Conservation (phyloP, 2,797 vertebrate genomes). For the Sebastes hubbsi region DNA sequence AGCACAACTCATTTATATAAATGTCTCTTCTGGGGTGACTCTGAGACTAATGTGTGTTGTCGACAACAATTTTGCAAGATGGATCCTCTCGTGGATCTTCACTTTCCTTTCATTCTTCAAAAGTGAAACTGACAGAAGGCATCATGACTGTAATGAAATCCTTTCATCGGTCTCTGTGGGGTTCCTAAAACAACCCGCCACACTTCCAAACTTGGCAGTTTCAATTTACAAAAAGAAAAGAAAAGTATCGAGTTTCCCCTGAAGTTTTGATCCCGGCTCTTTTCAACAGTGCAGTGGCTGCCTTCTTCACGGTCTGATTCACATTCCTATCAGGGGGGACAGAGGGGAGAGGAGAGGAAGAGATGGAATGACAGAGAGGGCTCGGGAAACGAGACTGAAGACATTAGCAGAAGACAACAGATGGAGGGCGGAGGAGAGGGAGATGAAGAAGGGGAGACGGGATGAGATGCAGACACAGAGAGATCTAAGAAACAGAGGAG, state of each 20-base stretch:
- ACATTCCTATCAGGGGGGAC: constrained; percentile 15
- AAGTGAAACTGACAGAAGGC: constrained; percentile 2
- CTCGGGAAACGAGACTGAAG: not conserved
- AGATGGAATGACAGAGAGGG: not conserved
- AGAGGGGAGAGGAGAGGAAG: not conserved
- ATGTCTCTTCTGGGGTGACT: not conserved
- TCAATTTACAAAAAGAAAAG: constrained; percentile 23
- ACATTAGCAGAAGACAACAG: constrained; percentile 30
- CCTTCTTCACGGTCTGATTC: constrained; percentile 53
- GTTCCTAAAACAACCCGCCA: not conserved
- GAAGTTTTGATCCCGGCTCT: constrained; percentile 10
- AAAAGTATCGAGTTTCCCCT: not conserved
- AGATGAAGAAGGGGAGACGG: not conserved
- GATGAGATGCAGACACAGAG: not conserved
- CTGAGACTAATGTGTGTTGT: not conserved
- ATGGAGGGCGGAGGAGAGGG: not conserved
- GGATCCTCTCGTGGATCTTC: not conserved
- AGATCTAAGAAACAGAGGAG: not conserved
- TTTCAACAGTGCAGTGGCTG: not conserved
- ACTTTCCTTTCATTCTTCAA: not conserved
- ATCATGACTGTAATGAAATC: constrained; percentile 7
- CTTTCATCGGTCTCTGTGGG: not conserved
- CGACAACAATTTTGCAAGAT: not conserved
- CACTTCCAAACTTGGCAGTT: constrained; percentile 16
- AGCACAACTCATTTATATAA: not conserved